Percentiles rank a stretch among this genome's conserved stretches.
Conservation (phyloP, 30 jellyfish, hydroid and myxozoan species). For the Morbakka virulenta region DNA sequence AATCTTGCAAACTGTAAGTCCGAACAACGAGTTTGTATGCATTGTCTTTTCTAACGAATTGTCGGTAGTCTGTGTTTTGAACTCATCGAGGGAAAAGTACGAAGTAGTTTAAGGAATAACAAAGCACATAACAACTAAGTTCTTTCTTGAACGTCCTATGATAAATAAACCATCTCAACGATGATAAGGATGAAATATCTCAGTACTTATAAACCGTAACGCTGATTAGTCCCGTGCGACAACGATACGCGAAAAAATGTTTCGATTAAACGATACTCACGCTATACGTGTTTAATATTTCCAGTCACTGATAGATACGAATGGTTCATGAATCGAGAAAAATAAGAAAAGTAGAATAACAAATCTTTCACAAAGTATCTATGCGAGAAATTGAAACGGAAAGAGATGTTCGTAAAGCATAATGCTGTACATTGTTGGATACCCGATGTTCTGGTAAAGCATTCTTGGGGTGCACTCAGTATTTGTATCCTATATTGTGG, state of each 20-base stretch:
- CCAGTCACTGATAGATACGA: conserved; percentile 8
- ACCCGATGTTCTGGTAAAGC: conserved; percentile 2
- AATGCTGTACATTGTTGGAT: conserved; percentile 1
- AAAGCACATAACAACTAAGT: too few species aligned
- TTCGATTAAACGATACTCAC: conserved; percentile 3
- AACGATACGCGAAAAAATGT: neutral
- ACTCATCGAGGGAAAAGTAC: too few species aligned
- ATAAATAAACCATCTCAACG: too few species aligned
- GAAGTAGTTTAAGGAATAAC: too few species aligned
- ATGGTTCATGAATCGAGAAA: neutral
- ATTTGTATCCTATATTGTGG: conserved; percentile 5
- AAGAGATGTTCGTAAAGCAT: neutral
- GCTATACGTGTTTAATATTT: conserved; percentile 6
- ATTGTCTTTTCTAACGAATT: too few species aligned
- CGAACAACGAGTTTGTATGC: too few species aligned
- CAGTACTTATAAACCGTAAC: neutral
- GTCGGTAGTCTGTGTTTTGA: too few species aligned
- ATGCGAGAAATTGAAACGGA: conserved; percentile 1
- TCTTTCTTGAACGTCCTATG: too few species aligned
- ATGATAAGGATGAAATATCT: neutral
- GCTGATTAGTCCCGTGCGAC: neutral
- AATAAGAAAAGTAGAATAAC: neutral
- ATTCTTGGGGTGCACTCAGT: neutral
- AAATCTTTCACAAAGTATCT: neutral
- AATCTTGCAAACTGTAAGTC: too few species aligned